These are phyloP conservation scores for Cephus pygmeus DNA, from an alignment of 2,888 invertebrate genomes.

Conservation along the genomic window DNA sequence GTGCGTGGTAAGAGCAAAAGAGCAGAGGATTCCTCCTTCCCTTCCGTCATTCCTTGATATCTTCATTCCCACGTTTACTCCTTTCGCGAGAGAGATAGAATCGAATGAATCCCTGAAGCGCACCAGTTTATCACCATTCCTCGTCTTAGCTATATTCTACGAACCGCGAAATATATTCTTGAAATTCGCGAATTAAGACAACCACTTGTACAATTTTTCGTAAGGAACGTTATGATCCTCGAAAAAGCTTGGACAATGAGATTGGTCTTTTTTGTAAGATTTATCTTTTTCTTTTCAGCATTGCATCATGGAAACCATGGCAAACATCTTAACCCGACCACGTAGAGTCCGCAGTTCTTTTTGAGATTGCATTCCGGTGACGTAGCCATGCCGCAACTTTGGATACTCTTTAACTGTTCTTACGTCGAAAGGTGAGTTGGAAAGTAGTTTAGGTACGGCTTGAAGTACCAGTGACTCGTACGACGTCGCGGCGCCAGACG, in stretches of 20 bases:
- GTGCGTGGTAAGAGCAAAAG: neutral
- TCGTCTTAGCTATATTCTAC: neutral
- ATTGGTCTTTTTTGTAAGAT: neutral
- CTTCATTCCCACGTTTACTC: neutral
- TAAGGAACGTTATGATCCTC: neutral
- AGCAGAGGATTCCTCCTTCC: neutral
- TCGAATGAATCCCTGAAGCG: neutral
- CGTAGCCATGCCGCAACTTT: neutral
- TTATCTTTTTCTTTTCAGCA: neutral
- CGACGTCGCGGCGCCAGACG: neutral
- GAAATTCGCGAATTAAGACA: neutral
- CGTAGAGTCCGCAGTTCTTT: neutral
- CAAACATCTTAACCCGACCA: neutral
- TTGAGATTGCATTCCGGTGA: neutral
- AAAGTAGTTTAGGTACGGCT: constrained; percentile 2
- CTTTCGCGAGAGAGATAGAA: neutral
- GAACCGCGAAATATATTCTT: neutral
- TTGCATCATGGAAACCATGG: neutral
- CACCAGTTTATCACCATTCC: neutral
- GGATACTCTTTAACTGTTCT: constrained; percentile 6
- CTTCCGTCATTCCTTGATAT: too few species aligned
- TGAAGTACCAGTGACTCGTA: neutral
- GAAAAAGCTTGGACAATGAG: neutral
- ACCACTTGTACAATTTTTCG: neutral
- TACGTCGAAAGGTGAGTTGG: constrained; percentile 1